Evolutionary conservation across 1,140 invertebrate genomes (phyloP).

Genomic region (Scaptomyza hsui): DNA sequence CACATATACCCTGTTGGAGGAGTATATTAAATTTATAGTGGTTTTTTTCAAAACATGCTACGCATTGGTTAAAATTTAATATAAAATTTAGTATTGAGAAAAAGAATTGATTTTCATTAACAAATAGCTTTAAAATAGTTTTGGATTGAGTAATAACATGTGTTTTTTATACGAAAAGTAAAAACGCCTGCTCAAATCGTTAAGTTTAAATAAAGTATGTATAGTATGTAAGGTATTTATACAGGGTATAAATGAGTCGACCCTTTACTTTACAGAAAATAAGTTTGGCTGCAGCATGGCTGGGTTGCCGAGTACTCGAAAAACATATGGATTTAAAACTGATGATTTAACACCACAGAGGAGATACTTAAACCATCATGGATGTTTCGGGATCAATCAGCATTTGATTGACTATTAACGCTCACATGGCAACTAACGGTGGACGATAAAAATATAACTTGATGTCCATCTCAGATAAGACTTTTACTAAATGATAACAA

Average conservation of each 20-base stretch:
- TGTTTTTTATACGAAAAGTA: too few species aligned
- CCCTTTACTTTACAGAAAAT: neutral
- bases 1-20: neutral
- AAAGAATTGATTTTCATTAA: too few species aligned
- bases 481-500: conserved; percentile 12
- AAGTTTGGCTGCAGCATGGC: conserved; percentile 38
- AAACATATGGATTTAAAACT: conserved; percentile 32
- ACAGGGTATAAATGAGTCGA: conserved; percentile 13
- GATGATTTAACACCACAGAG: conserved; percentile 35
- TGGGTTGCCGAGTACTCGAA: conserved; percentile 62
- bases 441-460: conserved; percentile 17
- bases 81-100: too few species aligned
- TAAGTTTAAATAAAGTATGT: neutral
- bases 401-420: conserved; percentile 45
- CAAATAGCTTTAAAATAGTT: too few species aligned
- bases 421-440: conserved; percentile 16
- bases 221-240: neutral
- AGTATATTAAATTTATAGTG: conserved; percentile 11
- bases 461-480: conserved; percentile 37
- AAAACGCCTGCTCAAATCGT: neutral
- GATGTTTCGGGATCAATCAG: conserved; percentile 63
- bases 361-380: neutral
- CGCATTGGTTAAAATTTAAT: too few species aligned
- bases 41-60: too few species aligned
- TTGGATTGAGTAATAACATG: too few species aligned